These are phyloP conservation scores for Oncorhynchus keta DNA, from an alignment of 2,113 vertebrate genomes.

Conservation along the genomic window DNA sequence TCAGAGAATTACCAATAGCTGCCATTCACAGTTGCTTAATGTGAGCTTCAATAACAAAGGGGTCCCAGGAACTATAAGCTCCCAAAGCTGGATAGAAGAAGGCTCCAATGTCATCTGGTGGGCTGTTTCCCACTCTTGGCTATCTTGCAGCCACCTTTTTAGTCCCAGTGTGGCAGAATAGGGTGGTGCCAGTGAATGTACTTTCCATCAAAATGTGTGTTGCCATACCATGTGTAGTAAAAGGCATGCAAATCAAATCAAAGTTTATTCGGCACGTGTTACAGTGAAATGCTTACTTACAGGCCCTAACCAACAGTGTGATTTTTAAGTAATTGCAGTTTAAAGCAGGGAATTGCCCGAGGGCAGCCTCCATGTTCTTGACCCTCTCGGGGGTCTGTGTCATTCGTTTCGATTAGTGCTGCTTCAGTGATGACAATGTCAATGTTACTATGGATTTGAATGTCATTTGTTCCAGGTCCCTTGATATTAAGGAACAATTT, in stretches of 20 bases:
- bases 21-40: constrained; percentile 91
- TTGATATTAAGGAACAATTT: constrained; percentile 73
- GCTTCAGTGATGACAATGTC: constrained; percentile 38
- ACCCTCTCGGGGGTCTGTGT: constrained; percentile 37
- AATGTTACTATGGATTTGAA: constrained; percentile 19
- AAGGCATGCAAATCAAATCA: constrained; percentile 79
- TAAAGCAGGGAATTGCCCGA: constrained; percentile 76
- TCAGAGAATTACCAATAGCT: constrained; percentile 81
- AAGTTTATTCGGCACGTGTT: no score
- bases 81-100: constrained; percentile 95
- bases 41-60: constrained; percentile 86
- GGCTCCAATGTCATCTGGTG: constrained; percentile 91
- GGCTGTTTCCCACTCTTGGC: constrained; percentile 84
- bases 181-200: constrained; percentile 97
- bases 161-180: constrained; percentile 89
- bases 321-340: constrained; percentile 73
- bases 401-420: constrained; percentile 55
- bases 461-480: constrained; percentile 57
- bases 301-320: no score
- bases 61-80: constrained; percentile 92
- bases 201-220: constrained; percentile 89
- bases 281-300: no score
- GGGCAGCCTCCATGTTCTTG: constrained; percentile 49
- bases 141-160: constrained; percentile 86
- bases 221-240: constrained; percentile 95